Conservation (phyloP, 2,113 vertebrate genomes). For the Poeciliopsis turrubarensis region DNA sequence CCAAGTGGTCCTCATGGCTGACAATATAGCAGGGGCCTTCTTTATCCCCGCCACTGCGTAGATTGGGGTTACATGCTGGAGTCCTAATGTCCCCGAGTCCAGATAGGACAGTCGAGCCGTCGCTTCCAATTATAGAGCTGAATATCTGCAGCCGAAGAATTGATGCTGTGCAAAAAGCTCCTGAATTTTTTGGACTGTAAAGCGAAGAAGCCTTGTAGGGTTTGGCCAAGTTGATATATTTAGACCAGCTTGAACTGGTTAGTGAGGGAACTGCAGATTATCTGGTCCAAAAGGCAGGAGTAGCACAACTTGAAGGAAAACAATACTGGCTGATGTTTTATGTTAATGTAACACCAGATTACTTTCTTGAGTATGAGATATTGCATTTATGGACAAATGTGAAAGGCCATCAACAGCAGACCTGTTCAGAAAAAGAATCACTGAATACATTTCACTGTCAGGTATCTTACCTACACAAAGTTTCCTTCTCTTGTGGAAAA, state of each 20-base stretch:
- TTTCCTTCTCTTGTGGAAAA: too few relatives aligned
- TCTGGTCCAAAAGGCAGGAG: background rate
- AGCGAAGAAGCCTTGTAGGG: constrained; percentile 19
- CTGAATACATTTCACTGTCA: background rate
- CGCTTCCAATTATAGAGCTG: constrained; percentile 80
- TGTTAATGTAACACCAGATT: background rate
- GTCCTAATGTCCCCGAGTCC: constrained; percentile 58
- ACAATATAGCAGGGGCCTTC: constrained; percentile 77
- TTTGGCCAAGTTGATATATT: constrained; percentile 31
- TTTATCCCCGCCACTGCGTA: constrained; percentile 50
- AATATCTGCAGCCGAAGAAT: constrained; percentile 69
- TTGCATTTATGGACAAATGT: constrained; percentile 20
- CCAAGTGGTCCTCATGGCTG: constrained; percentile 64
- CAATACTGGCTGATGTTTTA: background rate
- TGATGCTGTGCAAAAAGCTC: constrained; percentile 56
- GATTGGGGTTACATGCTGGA: constrained; percentile 69
- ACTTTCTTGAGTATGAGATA: background rate
- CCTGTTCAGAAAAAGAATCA: background rate
- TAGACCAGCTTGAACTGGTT: constrained; percentile 36
- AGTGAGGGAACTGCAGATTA: constrained; percentile 34
- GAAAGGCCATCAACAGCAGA: background rate
- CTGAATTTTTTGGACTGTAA: constrained; percentile 44
- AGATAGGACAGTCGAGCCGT: constrained; percentile 74
- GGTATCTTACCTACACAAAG: background rate
- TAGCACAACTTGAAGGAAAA: background rate